Evolutionary conservation across 2,113 vertebrate genomes (phyloP).

Genomic region (Pelodiscus sinensis): DNA sequence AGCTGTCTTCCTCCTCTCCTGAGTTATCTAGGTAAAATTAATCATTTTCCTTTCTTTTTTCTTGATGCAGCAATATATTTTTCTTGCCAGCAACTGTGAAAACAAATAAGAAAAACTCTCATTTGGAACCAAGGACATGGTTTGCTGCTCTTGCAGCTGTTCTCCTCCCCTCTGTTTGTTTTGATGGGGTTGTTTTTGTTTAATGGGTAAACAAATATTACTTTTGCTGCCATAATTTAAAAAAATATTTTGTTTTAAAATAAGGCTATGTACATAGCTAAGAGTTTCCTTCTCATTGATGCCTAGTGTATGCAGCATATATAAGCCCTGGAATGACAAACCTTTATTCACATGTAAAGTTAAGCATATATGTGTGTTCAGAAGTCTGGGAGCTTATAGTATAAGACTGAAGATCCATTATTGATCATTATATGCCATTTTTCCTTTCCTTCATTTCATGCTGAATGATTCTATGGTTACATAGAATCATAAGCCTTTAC

Average conservation of each 20-base stretch:
- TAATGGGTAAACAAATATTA: fast-evolving
- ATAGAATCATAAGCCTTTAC: background rate
- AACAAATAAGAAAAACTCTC: background rate
- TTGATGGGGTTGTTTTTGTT: background rate
- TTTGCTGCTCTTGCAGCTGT: background rate
- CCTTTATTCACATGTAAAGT: background rate
- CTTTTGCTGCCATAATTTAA: fast-evolving
- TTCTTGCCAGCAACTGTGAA: background rate
- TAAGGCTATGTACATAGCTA: background rate
- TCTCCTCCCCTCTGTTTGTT: background rate
- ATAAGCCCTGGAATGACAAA: background rate
- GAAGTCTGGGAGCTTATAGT: background rate
- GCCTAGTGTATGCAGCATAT: background rate
- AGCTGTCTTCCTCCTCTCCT: background rate
- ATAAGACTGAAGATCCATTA: background rate
- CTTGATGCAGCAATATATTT: background rate
- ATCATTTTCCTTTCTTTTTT: background rate
- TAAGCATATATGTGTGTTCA: fast-evolving
- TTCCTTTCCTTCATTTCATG: background rate
- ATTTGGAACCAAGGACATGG: background rate
- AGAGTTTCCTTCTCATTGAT: background rate
- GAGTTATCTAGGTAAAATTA: background rate
- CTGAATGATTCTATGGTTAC: background rate
- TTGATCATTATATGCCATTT: background rate
- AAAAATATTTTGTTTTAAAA: fast-evolving